Base-by-base conservation (phyloP, 2,888 invertebrate genomes). In the Ferdinandea cuprea region DNA sequence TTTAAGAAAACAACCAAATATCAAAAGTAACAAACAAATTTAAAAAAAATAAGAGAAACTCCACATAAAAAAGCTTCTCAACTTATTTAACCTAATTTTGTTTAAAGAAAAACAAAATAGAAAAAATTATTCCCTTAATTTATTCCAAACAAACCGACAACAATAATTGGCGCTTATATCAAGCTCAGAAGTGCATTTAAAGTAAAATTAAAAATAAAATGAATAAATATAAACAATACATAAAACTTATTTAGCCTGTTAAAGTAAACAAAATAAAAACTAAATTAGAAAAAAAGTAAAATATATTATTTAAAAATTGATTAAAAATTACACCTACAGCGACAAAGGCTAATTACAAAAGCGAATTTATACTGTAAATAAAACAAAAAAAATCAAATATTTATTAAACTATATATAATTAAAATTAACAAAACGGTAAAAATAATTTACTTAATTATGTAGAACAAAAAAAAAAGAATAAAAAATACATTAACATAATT, bases 151-250 rank as follows among this genome's bases (percentile, higher is more conserved):
- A 68, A 86, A 87, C 83, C 86, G 88, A 89, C 87, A 89, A 89
- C 89, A 89, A 90, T 89, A 89, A 89, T 89, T 89, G 89, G 90
- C 89, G 89, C 89, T 90, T 89, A 89, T 88, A 79, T 69, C 52
- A 84, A 84, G 84, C 79, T 84, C 79, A 84, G 84, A 84, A 84
- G 84, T 84, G 84, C 84, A 84, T 84, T 84, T 73, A 79, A 84
- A 48, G 19, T 52, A 59, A 76, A 68, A 69, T 54, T 42, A 63
- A 63, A 68, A 73, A 61, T 46, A 48, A 65, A 30, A 65, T 46
- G 32, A 44, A 42, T 44, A 56, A 58, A 61, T 15, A 52, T 66
- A 25, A 63, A 58, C 1, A 52, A 61, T 44, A 65, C 48, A 65
- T 32, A 44, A 19, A 76, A 69, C 52, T 54, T 56, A 69, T 58